phyloP scores from a whole-genome alignment of 1,140 invertebrate species.

The Cyphomyrmex costatus region DNA sequence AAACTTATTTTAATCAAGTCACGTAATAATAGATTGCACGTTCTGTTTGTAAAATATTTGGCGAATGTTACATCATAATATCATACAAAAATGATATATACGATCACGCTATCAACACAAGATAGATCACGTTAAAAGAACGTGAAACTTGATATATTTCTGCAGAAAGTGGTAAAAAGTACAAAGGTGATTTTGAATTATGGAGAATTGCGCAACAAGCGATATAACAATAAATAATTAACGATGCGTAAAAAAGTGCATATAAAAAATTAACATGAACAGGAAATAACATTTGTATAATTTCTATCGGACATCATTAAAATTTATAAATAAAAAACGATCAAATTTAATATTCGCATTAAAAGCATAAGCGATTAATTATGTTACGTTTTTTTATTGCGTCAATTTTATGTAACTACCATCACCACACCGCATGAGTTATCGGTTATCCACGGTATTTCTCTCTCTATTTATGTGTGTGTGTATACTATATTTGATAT shows the following conservation, averaged over 20 bases:
- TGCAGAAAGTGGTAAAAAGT: background rate
- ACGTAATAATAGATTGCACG: background rate
- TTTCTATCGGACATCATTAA: background rate
- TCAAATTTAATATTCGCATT: background rate
- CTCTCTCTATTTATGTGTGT: too few species aligned
- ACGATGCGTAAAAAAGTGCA: background rate
- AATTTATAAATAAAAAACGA: background rate
- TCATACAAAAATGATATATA: background rate
- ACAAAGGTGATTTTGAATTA: constrained; percentile 23
- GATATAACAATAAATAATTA: constrained; percentile 3
- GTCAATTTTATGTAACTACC: too few species aligned
- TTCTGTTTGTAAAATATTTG: background rate
- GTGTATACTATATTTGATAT: too few species aligned
- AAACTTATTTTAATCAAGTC: constrained; percentile 1
- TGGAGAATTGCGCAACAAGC: background rate
- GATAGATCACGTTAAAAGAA: constrained; percentile 41
- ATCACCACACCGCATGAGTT: too few species aligned
- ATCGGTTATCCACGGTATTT: too few species aligned
- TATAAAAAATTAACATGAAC: background rate
- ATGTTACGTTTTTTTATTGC: too few species aligned
- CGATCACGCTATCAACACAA: background rate
- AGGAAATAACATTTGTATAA: background rate
- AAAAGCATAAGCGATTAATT: background rate
- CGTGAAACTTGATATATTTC: constrained; percentile 10
- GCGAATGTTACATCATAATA: background rate